Evolutionary conservation across 1,140 invertebrate species (phyloP).

Genomic region (Brachionus paranguensis): DNA sequence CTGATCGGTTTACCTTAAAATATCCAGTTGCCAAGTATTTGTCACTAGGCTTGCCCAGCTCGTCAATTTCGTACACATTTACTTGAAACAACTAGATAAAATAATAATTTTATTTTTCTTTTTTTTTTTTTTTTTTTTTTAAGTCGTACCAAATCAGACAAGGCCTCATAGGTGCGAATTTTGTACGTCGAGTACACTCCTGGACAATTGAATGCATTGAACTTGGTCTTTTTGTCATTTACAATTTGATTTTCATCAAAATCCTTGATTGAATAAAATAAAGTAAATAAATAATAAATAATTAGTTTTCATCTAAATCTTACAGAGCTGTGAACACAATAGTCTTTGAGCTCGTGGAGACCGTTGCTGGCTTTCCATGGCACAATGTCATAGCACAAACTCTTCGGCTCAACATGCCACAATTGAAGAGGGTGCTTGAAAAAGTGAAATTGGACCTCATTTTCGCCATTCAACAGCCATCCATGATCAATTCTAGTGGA

Average conservation of each 20-base stretch:
- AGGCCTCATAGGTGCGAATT: not conserved
- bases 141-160: constrained; percentile 15
- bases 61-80: constrained; percentile 27
- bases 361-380: constrained; percentile 32
- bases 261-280: not conserved
- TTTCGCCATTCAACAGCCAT: constrained; percentile 15
- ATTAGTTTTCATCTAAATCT: not conserved
- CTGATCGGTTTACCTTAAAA: constrained; percentile 7
- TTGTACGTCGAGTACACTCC: constrained; percentile 12
- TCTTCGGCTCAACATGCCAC: not conserved
- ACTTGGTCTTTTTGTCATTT: constrained; percentile 12
- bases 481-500: not conserved
- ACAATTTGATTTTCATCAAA: constrained; percentile 32
- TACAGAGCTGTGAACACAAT: not conserved
- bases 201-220: not conserved
- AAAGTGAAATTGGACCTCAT: constrained; percentile 37
- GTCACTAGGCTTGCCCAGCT: not conserved
- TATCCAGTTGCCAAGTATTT: constrained; percentile 31
- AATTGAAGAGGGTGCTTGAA: constrained; percentile 19
- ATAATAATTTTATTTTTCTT: not conserved
- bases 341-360: constrained; percentile 9
- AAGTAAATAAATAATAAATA: not conserved
- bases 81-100: constrained; percentile 33
- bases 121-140: constrained; percentile 4
- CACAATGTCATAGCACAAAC: not conserved